Evolutionary conservation across 2,113 vertebrate species (phyloP).

Genomic region (Solea senegalensis): DNA sequence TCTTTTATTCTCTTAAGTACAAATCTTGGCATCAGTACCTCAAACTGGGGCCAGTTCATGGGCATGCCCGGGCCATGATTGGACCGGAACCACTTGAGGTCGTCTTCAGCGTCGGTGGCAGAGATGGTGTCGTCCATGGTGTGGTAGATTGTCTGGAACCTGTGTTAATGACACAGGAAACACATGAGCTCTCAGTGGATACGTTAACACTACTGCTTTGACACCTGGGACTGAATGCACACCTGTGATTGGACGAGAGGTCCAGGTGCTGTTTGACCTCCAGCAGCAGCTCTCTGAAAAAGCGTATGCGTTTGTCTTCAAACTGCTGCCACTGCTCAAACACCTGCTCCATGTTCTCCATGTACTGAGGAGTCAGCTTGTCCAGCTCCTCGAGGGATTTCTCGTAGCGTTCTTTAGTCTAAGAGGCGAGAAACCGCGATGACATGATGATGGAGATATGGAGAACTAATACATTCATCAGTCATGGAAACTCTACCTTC

Average conservation of each 20-base stretch:
- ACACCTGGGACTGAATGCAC: neutral
- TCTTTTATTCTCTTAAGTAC: neutral
- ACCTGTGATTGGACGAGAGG: conserved; percentile 89
- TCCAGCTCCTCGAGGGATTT: conserved; percentile 93
- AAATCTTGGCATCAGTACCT: conserved; percentile 81
- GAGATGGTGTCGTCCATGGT: conserved; percentile 91
- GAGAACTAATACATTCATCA: neutral
- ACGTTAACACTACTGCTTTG: neutral
- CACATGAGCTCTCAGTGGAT: neutral
- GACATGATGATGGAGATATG: neutral
- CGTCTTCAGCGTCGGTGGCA: conserved; percentile 88
- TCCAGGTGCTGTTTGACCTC: conserved; percentile 95
- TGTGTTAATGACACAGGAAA: conserved; percentile 49
- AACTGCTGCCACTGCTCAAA: conserved; percentile 98
- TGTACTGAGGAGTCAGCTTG: conserved; percentile 92
- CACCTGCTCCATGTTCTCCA: conserved; percentile 99
- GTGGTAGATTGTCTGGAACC: conserved; percentile 90
- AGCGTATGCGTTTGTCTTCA: conserved; percentile 91
- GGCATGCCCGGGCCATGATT: conserved; percentile 95
- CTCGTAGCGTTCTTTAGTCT: conserved; percentile 95
- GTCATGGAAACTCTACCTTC: conserved; percentile 82
- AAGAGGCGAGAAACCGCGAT: neutral
- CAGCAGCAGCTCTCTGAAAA: conserved; percentile 91
- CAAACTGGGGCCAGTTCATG: conserved; percentile 99
- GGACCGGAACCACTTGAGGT: conserved; percentile 92